These are phyloP conservation scores for Dendrocopos noguchii DNA, from an alignment of 2,113 vertebrate species.

Conservation along the genomic window DNA sequence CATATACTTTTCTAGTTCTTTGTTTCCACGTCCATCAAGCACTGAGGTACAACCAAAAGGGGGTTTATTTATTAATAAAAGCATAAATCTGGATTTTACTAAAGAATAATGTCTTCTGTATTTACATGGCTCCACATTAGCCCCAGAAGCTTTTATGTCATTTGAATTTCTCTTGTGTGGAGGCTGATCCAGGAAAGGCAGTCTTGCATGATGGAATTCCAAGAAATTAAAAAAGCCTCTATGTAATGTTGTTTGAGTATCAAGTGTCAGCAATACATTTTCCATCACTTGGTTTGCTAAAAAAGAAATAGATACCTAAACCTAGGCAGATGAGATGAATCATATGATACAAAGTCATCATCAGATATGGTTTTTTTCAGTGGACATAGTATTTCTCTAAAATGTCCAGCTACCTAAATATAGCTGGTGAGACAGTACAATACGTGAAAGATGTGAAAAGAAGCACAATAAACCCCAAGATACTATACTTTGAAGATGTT, in stretches of 20 bases:
- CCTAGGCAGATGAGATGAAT: background rate
- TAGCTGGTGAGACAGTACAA: background rate
- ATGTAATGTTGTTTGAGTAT: background rate
- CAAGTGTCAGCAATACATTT: background rate
- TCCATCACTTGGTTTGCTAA: background rate
- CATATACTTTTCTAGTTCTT: background rate
- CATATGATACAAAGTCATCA: background rate
- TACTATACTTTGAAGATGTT: background rate
- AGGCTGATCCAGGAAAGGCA: background rate
- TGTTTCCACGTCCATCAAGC: no score
- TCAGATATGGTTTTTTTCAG: accelerated
- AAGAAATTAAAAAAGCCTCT: background rate
- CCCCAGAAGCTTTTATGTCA: background rate
- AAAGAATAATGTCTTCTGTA: no score
- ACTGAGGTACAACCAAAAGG: no score
- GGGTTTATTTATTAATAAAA: no score
- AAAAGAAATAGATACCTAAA: background rate
- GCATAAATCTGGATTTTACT: no score
- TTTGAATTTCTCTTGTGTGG: background rate
- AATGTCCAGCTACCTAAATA: background rate
- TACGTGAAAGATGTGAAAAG: background rate
- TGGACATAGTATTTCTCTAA: background rate
- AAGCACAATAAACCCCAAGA: background rate
- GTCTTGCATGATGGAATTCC: background rate
- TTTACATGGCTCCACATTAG: no score